These are phyloP conservation scores for Rhyacophila evoluta DNA, from an alignment of 2,888 invertebrate species.

Conservation along the genomic window DNA sequence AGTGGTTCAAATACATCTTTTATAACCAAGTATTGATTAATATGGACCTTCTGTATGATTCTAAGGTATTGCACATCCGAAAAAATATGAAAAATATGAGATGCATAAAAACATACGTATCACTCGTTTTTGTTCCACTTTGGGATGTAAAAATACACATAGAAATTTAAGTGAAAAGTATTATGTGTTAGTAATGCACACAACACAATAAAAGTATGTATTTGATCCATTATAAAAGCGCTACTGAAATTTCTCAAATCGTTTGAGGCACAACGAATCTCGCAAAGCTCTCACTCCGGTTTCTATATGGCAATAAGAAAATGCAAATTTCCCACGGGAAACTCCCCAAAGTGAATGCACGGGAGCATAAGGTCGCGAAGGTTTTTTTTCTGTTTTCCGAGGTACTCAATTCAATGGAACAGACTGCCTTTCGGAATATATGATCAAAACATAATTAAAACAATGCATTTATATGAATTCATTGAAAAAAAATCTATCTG, in stretches of 20 bases:
- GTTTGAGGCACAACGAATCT: constrained; percentile 48
- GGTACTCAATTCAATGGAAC: not conserved
- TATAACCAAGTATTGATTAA: no score
- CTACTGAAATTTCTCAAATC: constrained; percentile 27
- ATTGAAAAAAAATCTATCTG: no score
- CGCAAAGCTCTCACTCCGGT: constrained; percentile 29
- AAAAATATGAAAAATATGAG: no score
- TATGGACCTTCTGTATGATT: no score
- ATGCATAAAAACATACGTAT: no score
- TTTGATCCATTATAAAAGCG: not conserved
- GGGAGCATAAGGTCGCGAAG: constrained; percentile 42
- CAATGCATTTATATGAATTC: no score
- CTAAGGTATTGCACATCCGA: no score
- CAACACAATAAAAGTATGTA: not conserved
- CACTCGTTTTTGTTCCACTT: no score
- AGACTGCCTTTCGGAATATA: not conserved
- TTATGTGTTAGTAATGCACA: no score
- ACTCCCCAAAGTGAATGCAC: constrained; percentile 39
- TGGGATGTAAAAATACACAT: no score
- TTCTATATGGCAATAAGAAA: constrained; percentile 49
- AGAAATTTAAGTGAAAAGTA: no score
- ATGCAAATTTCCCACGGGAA: constrained; percentile 54
- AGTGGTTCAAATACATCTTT: no score
- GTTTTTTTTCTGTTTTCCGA: constrained; percentile 35
- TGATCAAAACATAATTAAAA: not conserved